phyloP scores from a whole-genome alignment of 2,113 vertebrate species.

The Oncorhynchus keta region DNA sequence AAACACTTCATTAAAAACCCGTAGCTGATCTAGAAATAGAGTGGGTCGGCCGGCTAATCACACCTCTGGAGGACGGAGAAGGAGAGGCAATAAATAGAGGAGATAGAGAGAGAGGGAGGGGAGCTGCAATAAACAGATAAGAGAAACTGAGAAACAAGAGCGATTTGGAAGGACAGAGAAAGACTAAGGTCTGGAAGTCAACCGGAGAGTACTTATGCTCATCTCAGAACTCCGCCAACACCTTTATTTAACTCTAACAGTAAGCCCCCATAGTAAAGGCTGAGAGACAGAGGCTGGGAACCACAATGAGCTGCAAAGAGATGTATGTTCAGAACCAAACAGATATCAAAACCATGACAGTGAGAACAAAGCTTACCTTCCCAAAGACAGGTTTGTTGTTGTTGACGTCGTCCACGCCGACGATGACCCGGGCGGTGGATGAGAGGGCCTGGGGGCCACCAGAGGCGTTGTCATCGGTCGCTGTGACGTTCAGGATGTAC shows the following conservation, averaged over 20 bases:
- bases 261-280: neutral
- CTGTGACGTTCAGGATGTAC: conserved; percentile 83
- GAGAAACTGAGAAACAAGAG: neutral
- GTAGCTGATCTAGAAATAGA: conserved; percentile 60
- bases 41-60: conserved; percentile 65
- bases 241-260: neutral
- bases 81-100: conserved; percentile 20
- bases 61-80: conserved; percentile 55
- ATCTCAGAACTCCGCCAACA: neutral
- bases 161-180: neutral
- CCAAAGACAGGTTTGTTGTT: conserved; percentile 89
- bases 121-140: conserved; percentile 10
- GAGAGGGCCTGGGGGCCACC: conserved; percentile 78
- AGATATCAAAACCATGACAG: neutral
- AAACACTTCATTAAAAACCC: conserved; percentile 70
- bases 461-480: conserved; percentile 83
- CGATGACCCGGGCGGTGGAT: conserved; percentile 79
- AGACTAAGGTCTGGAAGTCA: neutral
- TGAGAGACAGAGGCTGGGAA: neutral
- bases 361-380: conserved; percentile 69
- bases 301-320: neutral
- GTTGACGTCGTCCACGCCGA: conserved; percentile 85
- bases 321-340: neutral
- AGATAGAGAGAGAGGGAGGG: neutral
- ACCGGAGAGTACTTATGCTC: neutral